These are phyloP conservation scores for Pycnonotus jocosus DNA, from an alignment of 2,113 vertebrate genomes.

Conservation along the genomic window DNA sequence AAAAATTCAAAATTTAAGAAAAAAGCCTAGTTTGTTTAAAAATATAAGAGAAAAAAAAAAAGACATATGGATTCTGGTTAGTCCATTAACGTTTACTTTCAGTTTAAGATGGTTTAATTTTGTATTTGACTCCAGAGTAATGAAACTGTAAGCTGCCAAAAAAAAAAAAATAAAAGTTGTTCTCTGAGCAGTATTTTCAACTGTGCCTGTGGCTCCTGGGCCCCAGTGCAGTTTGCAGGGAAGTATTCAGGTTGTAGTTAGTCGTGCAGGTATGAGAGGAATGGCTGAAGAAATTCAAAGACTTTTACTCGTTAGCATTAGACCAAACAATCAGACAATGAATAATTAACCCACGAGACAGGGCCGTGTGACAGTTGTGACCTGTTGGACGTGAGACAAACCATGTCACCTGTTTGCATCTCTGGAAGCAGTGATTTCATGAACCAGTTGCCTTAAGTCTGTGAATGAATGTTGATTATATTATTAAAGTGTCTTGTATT, in stretches of 20 bases:
- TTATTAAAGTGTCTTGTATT: slow-evolving; percentile 62
- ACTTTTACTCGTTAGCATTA: background rate
- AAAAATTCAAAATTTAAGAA: background rate
- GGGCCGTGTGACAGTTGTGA: background rate
- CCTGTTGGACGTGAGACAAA: background rate
- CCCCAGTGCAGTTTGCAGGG: slow-evolving; percentile 49
- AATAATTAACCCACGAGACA: background rate
- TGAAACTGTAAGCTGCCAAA: slow-evolving; percentile 62
- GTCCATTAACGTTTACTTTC: slow-evolving; percentile 42
- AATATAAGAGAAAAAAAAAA: background rate
- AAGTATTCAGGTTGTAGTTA: slow-evolving; percentile 55
- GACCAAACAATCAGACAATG: slow-evolving; percentile 19
- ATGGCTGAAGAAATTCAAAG: slow-evolving; percentile 36
- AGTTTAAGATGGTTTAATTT: slow-evolving; percentile 31
- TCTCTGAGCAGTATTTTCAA: slow-evolving; percentile 62
- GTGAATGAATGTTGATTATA: slow-evolving; percentile 71
- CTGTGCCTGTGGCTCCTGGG: slow-evolving; percentile 24
- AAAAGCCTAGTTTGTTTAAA: background rate
- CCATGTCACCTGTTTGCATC: background rate
- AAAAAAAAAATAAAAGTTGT: background rate
- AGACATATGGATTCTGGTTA: slow-evolving; percentile 42
- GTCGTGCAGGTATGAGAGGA: slow-evolving; percentile 56
- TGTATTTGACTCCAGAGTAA: slow-evolving; percentile 43
- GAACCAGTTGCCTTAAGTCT: slow-evolving; percentile 79
- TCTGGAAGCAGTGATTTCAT: slow-evolving; percentile 49